Evolutionary conservation across 2,888 invertebrate genomes (phyloP), one percentile per base, ranked within the genome.

Genomic region (Drosophila picticornis): DNA sequence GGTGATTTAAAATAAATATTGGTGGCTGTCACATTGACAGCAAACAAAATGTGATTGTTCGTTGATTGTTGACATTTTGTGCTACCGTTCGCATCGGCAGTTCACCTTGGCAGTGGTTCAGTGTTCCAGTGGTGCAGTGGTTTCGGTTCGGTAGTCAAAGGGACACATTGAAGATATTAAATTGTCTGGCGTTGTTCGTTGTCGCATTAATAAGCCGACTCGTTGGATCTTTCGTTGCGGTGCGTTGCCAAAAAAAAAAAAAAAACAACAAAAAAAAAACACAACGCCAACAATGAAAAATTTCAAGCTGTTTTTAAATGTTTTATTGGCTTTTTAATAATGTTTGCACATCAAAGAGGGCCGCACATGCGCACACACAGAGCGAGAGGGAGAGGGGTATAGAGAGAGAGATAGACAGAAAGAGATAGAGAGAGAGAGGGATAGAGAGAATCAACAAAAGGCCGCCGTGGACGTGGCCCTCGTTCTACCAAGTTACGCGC

Each of bases 1-100:
- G 88, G 77, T 90, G 90, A 88, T 87, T 91, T 89, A 89, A 91
- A 90, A 89, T 89, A 90, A 91, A 89, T 91, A 90, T 89, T 89
- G 90, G 75, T 90, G 80, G 75, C 90, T 90, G 89, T 87, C 89
- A 89, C 83, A 84, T 76, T 86, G 91, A 89, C 90, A 91, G 88
- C 85, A 77, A 84, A 81, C 86, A 82, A 88, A 88, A 90, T 88
- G 90, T 91, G 88, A 88, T 88, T 90, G 88, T 90, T 90, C 88
- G 81, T 64, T 88, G 88, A 88, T 90, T 90, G 90, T 90, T 88
- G 88, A 90, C 88, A 88, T 88, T 90, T 85, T 85, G 81, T 80
- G 90, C 85, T 90, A 85, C 91, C 69, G 83, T 82, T 77, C 76
- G 38, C 55, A 27, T 36, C 36, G 69, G 25, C 16, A 65, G 57